Evolutionary conservation across 35 echinoderm and acorn worm species (phyloP).

Genomic region (Stichopus chloronotus): DNA sequence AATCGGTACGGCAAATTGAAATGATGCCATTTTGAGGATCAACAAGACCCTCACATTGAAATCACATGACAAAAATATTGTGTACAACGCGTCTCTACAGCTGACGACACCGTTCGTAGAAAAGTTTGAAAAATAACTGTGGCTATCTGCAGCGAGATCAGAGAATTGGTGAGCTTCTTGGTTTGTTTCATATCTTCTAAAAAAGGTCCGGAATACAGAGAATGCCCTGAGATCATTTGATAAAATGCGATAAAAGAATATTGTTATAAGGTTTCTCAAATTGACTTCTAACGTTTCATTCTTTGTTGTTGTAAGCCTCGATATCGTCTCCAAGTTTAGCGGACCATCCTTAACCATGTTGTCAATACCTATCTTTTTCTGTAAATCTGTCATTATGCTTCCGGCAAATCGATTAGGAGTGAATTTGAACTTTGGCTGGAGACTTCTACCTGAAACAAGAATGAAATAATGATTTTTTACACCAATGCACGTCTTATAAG

Average conservation of each 20-base stretch:
- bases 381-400: not conserved
- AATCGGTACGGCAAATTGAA: not conserved
- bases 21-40: constrained; percentile 1
- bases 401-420: not conserved
- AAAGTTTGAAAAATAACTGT: not conserved
- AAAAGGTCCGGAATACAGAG: not conserved
- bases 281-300: not conserved
- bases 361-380: not conserved
- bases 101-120: not conserved
- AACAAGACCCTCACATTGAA: not conserved
- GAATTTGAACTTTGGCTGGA: too few species aligned
- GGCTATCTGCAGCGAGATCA: not conserved
- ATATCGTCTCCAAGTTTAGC: not conserved
- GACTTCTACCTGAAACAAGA: too few species aligned
- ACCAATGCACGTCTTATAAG: too few species aligned
- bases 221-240: not conserved
- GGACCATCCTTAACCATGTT: not conserved
- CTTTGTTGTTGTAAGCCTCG: not conserved
- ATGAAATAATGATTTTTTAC: too few species aligned
- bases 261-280: not conserved
- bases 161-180: not conserved
- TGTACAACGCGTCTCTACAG: not conserved
- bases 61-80: not conserved
- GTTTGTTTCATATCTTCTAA: not conserved
- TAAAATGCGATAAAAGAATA: not conserved